phyloP scores from a whole-genome alignment of 2,113 vertebrate species.

The Tachycineta bicolor region DNA sequence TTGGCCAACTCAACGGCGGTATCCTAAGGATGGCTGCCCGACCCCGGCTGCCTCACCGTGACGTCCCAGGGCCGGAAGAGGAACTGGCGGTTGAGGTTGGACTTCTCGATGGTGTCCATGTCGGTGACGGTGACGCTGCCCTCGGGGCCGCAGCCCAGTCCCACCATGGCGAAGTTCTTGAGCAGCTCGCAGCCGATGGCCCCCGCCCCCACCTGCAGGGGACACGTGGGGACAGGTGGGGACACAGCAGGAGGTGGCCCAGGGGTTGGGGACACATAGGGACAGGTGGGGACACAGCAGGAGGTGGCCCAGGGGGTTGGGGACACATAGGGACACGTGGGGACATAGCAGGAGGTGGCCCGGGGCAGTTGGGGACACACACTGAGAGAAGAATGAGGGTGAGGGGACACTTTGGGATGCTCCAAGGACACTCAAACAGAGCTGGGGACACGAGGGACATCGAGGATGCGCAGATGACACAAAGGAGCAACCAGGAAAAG shows the following conservation, averaged over 20 bases:
- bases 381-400: no score
- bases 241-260: background rate
- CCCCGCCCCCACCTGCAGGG: constrained; percentile 88
- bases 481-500: no score
- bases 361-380: background rate
- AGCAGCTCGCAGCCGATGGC: constrained; percentile 95
- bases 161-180: constrained; percentile 97
- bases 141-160: constrained; percentile 83
- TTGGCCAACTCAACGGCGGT: accelerated
- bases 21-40: no score
- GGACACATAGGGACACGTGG: background rate
- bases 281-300: no score
- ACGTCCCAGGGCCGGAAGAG: constrained; percentile 94
- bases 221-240: background rate
- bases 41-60: constrained; percentile 74
- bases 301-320: background rate
- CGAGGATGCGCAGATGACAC: no score
- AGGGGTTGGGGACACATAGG: no score
- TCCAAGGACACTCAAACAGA: no score
- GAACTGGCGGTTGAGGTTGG: constrained; percentile 96
- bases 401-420: no score
- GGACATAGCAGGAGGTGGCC: background rate
- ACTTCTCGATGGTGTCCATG: constrained; percentile 99
- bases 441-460: background rate
- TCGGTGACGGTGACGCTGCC: constrained; percentile 90